Percentiles rank a stretch among this genome's conserved stretches.
phyloP scores from a whole-genome alignment of 2,888 invertebrate genomes.

The Cotesia congregata region DNA sequence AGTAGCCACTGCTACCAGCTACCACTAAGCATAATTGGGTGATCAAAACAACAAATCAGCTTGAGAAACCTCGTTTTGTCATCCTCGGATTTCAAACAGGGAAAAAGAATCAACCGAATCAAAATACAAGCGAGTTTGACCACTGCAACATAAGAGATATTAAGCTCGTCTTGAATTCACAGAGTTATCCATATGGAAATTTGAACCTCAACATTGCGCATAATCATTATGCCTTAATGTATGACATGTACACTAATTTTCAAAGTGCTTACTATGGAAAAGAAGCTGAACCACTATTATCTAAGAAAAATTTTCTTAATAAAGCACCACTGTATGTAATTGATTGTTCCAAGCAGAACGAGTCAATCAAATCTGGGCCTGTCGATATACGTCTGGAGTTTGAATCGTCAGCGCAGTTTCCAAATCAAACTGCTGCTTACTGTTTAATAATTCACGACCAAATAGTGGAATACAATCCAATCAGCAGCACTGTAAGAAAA shows the following conservation, averaged over 20 bases:
- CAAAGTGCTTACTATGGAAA: background rate
- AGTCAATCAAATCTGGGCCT: conserved; percentile 10
- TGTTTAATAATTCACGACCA: conserved; percentile 8
- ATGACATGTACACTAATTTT: background rate
- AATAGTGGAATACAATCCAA: background rate
- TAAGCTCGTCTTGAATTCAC: background rate
- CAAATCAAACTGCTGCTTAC: background rate
- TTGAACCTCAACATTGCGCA: background rate
- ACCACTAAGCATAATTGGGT: conserved; percentile 54
- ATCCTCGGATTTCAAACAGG: conserved; percentile 16
- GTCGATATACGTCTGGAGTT: conserved; percentile 10
- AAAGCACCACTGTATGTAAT: background rate
- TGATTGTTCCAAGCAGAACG: conserved; percentile 19
- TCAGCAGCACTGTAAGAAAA: conserved; percentile 1
- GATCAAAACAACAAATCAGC: background rate
- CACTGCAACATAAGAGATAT: conserved; percentile 2
- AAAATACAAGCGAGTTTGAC: background rate
- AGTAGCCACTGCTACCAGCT: conserved; percentile 60
- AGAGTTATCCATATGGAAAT: background rate
- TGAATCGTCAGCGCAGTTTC: background rate
- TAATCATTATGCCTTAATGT: background rate
- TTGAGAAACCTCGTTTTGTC: background rate
- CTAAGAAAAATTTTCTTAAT: background rate
- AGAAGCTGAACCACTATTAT: background rate
- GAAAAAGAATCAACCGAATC: background rate